These are phyloP conservation scores for Patella ulyssiponensis DNA, from an alignment of 2,888 invertebrate species.

Conservation along the genomic window DNA sequence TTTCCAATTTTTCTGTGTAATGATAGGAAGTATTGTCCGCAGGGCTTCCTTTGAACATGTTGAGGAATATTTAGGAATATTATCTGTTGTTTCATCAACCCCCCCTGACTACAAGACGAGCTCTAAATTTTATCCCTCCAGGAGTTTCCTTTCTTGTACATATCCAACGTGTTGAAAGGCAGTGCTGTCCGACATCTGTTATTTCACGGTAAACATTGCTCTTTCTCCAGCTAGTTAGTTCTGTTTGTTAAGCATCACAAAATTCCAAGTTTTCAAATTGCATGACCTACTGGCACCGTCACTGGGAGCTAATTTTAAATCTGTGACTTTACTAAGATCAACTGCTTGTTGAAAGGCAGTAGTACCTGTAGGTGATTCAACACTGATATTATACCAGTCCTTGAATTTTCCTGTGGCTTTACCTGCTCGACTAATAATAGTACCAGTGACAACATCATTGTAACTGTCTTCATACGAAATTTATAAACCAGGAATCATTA, in stretches of 20 bases:
- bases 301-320: neutral
- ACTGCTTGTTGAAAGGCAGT: too few relatives aligned
- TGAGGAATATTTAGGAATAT: neutral
- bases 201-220: neutral
- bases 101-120: neutral
- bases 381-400: too few relatives aligned
- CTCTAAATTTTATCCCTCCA: neutral
- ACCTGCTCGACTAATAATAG: neutral
- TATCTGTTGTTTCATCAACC: neutral
- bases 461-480: neutral
- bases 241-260: neutral
- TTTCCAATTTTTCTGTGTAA: neutral
- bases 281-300: neutral
- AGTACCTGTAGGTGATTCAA: too few relatives aligned
- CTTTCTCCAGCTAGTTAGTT: conserved; percentile 10
- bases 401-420: too few relatives aligned
- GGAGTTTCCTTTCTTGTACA: too few relatives aligned
- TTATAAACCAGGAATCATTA: neutral
- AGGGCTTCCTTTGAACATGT: neutral
- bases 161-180: neutral
- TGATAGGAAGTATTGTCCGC: neutral
- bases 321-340: neutral
- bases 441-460: neutral
- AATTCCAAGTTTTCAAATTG: neutral
- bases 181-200: neutral